Evolutionary conservation across 1,140 invertebrate genomes (phyloP).

Genomic region (Drosophila littoralis): DNA sequence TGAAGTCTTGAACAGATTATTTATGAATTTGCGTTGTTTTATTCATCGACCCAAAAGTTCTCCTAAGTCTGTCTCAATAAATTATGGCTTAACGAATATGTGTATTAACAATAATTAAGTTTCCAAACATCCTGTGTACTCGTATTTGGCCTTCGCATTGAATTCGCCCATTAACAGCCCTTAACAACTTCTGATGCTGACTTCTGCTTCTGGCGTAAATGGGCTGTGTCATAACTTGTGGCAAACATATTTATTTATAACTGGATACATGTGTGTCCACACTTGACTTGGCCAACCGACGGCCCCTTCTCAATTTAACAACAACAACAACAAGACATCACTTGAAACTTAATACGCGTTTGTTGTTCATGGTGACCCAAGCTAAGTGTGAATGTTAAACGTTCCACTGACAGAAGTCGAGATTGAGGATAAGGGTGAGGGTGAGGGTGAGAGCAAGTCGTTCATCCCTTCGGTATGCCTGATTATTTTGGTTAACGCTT

Average conservation of each 20-base stretch:
- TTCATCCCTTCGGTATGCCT: conserved; percentile 27
- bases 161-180: conserved; percentile 38
- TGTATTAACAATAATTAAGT: conserved; percentile 12
- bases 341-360: conserved; percentile 52
- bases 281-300: conserved; percentile 35
- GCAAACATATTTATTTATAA: conserved; percentile 78
- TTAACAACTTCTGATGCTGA: conserved; percentile 53
- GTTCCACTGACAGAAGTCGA: conserved; percentile 25
- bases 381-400: conserved; percentile 56
- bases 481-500: conserved; percentile 67
- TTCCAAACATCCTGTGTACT: conserved; percentile 39
- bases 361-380: conserved; percentile 46
- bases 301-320: conserved; percentile 4
- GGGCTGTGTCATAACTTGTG: conserved; percentile 77
- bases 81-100: not conserved
- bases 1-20: too few species aligned
- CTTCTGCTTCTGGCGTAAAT: conserved; percentile 62
- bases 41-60: too few species aligned
- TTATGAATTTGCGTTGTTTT: too few species aligned
- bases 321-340: conserved; percentile 21
- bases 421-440: conserved; percentile 13
- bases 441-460: not conserved
- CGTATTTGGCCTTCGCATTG: conserved; percentile 1
- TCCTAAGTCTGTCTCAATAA: too few species aligned
- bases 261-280: conserved; percentile 69